These are phyloP conservation scores for Sesia apiformis DNA, from an alignment of 2,888 invertebrate species.

Conservation along the genomic window DNA sequence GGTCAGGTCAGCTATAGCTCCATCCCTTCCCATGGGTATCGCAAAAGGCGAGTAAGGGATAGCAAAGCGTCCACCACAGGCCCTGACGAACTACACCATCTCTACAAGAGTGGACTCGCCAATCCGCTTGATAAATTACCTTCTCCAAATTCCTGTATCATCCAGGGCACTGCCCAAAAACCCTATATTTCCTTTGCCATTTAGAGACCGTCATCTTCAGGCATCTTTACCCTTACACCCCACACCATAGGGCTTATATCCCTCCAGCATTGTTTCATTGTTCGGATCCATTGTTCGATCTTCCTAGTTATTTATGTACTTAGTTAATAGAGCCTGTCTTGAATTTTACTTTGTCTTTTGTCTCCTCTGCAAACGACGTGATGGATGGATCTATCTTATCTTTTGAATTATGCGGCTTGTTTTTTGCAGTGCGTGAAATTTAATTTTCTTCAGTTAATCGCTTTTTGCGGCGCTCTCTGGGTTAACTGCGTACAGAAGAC, in stretches of 20 bases:
- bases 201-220: neutral
- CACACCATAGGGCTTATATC: neutral
- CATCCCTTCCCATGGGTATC: neutral
- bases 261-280: neutral
- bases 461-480: too few relatives aligned
- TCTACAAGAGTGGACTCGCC: too few relatives aligned
- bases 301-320: constrained; percentile 25
- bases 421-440: neutral
- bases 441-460: too few relatives aligned
- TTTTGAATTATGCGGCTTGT: constrained; percentile 1
- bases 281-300: neutral
- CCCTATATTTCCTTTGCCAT: neutral
- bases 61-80: too few relatives aligned
- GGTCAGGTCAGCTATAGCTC: too few relatives aligned
- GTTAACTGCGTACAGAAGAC: too few relatives aligned
- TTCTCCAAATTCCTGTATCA: neutral
- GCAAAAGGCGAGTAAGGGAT: too few relatives aligned
- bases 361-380: constrained; percentile 14
- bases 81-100: too few relatives aligned
- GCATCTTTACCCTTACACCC: neutral
- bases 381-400: constrained; percentile 21
- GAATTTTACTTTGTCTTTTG: constrained; percentile 18
- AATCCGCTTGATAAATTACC: neutral
- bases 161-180: neutral
- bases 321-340: constrained; percentile 24